phyloP scores from a whole-genome alignment of 2,888 invertebrate genomes.

The Epicampocera succincta region DNA sequence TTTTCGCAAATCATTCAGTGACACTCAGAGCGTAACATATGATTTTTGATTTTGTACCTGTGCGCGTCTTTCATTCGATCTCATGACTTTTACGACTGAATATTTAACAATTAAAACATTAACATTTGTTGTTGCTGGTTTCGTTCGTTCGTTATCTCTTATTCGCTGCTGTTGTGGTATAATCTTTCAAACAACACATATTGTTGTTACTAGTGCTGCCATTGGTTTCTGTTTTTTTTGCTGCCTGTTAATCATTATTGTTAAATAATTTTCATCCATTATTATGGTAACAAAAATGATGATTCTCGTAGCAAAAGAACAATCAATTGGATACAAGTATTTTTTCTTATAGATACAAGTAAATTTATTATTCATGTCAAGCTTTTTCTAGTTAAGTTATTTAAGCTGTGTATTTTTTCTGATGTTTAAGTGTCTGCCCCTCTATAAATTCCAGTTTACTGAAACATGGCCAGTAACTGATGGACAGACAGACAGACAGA shows the following conservation, averaged over 20 bases:
- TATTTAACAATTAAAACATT: too few relatives aligned
- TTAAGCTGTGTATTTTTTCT: constrained; percentile 38
- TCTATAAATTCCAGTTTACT: constrained; percentile 36
- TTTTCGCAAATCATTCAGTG: too few relatives aligned
- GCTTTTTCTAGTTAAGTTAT: constrained; percentile 54
- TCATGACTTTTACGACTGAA: too few relatives aligned
- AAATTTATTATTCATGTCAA: constrained; percentile 60
- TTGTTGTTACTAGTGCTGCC: constrained; percentile 11
- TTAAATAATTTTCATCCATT: constrained; percentile 18
- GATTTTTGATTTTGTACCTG: too few relatives aligned
- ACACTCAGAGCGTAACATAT: too few relatives aligned
- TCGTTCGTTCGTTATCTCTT: too few relatives aligned
- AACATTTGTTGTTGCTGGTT: too few relatives aligned
- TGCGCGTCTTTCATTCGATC: too few relatives aligned
- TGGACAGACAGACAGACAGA: background rate
- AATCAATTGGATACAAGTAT: constrained; percentile 2
- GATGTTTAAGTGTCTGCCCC: background rate
- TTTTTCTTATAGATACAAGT: constrained; percentile 1
- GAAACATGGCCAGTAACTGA: constrained; percentile 1
- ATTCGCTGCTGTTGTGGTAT: background rate
- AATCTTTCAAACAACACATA: constrained; percentile 22
- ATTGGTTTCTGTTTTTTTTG: background rate
- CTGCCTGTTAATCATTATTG: constrained; percentile 16
- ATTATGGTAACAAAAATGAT: constrained; percentile 11
- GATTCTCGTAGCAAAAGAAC: constrained; percentile 2